A percentile compares a stretch with the other conserved stretches of the same genome.
These are phyloP conservation scores for Mastacembelus armatus DNA, from an alignment of 2,797 vertebrate species.

Conservation along the genomic window DNA sequence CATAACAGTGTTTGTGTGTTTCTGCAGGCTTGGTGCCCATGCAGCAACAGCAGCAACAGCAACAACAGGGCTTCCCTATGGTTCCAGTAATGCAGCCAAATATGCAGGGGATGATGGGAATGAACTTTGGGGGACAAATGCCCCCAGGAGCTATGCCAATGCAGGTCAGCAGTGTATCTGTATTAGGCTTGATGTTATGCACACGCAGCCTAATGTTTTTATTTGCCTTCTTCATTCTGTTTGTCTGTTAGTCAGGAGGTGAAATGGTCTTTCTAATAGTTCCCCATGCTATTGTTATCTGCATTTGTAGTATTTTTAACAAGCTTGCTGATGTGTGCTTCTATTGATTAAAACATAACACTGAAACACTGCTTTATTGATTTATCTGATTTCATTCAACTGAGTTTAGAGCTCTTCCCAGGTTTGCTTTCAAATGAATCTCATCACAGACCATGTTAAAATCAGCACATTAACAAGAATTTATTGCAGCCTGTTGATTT, in stretches of 20 bases:
- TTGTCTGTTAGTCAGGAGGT: not conserved
- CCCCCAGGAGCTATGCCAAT: constrained; percentile 91
- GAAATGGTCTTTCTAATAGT: not conserved
- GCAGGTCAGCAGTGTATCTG: constrained; percentile 86
- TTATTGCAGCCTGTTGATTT: constrained; percentile 20
- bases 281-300: too few relatives aligned
- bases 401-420: constrained; percentile 5
- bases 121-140: constrained; percentile 94
- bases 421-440: constrained; percentile 17
- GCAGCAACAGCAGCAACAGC: constrained; percentile 88
- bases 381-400: constrained; percentile 15
- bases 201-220: not conserved
- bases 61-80: constrained; percentile 91
- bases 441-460: constrained; percentile 20
- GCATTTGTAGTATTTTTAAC: constrained; percentile 7
- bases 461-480: constrained; percentile 22
- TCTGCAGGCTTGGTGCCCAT: constrained; percentile 92
- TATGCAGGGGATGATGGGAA: constrained; percentile 96
- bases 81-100: constrained; percentile 96
- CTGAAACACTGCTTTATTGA: constrained; percentile 14
- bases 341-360: constrained; percentile 8
- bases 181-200: not conserved
- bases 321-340: constrained; percentile 5
- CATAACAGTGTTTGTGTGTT: constrained; percentile 17
- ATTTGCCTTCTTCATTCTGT: not conserved